phyloP scores from a whole-genome alignment of 2,888 invertebrate genomes.

The Chalcosyrphus nemorum region DNA sequence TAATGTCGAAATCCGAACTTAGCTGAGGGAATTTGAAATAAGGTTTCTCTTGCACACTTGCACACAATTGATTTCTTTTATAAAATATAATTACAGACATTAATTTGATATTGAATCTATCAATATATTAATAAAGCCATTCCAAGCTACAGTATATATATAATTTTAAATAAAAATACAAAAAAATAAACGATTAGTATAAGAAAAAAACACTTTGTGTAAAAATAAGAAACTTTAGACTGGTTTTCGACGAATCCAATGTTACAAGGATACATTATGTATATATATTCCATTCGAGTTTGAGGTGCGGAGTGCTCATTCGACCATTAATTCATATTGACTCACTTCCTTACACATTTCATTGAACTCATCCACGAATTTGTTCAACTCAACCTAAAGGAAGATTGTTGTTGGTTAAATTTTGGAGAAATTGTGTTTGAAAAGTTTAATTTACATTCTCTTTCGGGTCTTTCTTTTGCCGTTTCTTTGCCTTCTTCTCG shows the following conservation, averaged over 20 bases:
- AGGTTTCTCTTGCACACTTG: background rate
- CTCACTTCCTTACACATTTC: slow-evolving; percentile 79
- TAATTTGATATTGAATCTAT: slow-evolving; percentile 74
- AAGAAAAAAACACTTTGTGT: slow-evolving; percentile 39
- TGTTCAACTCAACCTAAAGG: slow-evolving; percentile 74
- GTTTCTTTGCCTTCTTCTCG: slow-evolving; percentile 65
- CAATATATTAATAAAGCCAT: slow-evolving; percentile 63
- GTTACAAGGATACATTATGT: background rate
- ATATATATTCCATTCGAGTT: background rate
- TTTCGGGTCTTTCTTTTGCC: slow-evolving; percentile 9
- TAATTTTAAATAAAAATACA: slow-evolving; percentile 41
- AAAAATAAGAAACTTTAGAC: slow-evolving; percentile 22
- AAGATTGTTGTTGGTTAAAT: background rate
- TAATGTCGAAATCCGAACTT: background rate
- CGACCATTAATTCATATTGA: slow-evolving; percentile 78
- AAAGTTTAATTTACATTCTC: background rate
- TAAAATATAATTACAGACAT: background rate
- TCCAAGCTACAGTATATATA: slow-evolving; percentile 15
- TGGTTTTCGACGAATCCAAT: background rate
- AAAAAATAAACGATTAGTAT: slow-evolving; percentile 64
- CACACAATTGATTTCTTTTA: background rate
- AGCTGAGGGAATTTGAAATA: background rate
- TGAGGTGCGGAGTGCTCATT: slow-evolving; percentile 68
- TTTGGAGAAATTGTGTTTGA: background rate
- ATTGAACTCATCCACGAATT: slow-evolving; percentile 79